Base-by-base conservation (phyloP, 2,888 invertebrate species). In the Clostera curtula region DNA sequence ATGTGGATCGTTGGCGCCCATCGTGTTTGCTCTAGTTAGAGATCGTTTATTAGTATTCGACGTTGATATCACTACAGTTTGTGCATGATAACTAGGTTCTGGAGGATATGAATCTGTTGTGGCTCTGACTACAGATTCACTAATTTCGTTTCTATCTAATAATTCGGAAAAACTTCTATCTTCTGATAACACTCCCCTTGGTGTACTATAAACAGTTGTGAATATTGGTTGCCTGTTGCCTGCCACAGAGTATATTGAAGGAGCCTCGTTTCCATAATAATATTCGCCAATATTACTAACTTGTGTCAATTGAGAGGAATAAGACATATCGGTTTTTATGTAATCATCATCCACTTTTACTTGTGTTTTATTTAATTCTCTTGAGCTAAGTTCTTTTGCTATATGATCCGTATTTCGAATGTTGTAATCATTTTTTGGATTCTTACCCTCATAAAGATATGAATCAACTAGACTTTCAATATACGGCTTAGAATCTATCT, bases 241-340 rank as follows among this genome's bases (percentile, higher is more conserved):
- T 24, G 91, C 91, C 9, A 91, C 89, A 2, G 91, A 91, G 60
- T 91, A 91, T 58, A 91, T 91, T 17, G 90, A 90, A 9, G 89
- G 86, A 26, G 86, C 86, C 57, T 90, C 83, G 44, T 72, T 77
- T 25, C 71, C 61, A 38, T 80, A 82, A 53, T 77, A 82, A 55
- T 68, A 79, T 49, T 83, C 83, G 30, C 61, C 61, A 37, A 77
- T 61, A 54, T 68, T 79, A 43, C 56, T 71, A 36, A 53, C 58
- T 57, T 65, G 70, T 26, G 64, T 58, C 36, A 48, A 62, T 57
- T 66, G 62, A 38, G 56, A 49, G 14, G 74, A 51, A 56, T 58
- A 75, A 6, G 65, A 39, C 31, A 62, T 45, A 36, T 75, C 72
- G 29, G 43, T 56, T 59, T 73, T 74, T 30, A 65, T 41, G 49